Evolutionary conservation across 2,797 vertebrate species (phyloP).

Genomic region (Pseudopleuronectes americanus): DNA sequence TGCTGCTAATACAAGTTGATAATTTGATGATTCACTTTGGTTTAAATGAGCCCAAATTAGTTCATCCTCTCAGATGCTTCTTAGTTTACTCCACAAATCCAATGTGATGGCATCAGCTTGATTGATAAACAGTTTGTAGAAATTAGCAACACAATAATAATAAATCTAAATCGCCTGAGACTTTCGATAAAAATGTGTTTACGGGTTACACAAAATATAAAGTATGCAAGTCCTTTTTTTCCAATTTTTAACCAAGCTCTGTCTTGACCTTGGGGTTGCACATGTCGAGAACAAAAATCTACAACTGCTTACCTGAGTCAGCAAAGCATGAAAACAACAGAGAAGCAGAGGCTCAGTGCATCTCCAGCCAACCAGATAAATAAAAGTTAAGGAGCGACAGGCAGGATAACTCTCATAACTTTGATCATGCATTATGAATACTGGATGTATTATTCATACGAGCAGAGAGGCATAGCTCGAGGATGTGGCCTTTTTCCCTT

Average conservation of each 20-base stretch:
- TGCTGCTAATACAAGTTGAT: no score
- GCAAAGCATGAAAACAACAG: slow-evolving; percentile 13
- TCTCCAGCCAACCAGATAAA: slow-evolving; percentile 56
- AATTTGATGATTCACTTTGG: no score
- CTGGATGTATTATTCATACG: slow-evolving; percentile 71
- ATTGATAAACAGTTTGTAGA: background rate
- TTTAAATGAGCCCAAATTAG: no score
- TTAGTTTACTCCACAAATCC: no score
- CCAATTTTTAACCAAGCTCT: background rate
- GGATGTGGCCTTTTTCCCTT: slow-evolving; percentile 59
- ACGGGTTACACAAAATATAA: background rate
- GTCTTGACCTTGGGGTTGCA: slow-evolving; percentile 6
- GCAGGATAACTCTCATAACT: slow-evolving; percentile 65
- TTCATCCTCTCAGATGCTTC: no score
- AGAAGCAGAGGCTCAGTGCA: slow-evolving; percentile 21
- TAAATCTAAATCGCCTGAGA: background rate
- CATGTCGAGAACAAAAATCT: background rate
- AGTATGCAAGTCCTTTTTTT: background rate
- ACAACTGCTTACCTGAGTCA: slow-evolving; percentile 12
- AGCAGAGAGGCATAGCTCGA: slow-evolving; percentile 43
- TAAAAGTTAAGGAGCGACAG: slow-evolving; percentile 61
- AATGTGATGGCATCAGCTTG: background rate
- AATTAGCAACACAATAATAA: background rate
- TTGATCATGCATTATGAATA: slow-evolving; percentile 78
- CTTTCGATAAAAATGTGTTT: background rate